Evolutionary conservation across 2,888 invertebrate species (phyloP).

Genomic region (Synanthedon myopaeformis): DNA sequence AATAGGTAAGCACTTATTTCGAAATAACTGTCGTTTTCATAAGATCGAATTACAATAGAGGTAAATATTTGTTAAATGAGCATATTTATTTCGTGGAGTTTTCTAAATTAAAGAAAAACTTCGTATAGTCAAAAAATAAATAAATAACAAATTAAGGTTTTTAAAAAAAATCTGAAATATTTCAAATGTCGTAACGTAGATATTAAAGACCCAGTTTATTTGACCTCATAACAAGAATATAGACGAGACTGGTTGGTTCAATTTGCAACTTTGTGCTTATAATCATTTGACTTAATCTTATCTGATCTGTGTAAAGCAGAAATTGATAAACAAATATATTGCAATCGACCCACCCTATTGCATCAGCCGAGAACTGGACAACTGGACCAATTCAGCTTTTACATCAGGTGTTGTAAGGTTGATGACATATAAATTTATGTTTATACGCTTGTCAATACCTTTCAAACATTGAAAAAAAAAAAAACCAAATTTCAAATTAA

Average conservation of each 20-base stretch:
- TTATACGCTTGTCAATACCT: no score
- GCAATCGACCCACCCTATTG: constrained; percentile 49
- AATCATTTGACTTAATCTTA: constrained; percentile 22
- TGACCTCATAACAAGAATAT: neutral
- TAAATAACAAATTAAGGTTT: no score
- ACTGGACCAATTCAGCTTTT: constrained; percentile 39
- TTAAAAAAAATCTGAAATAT: neutral
- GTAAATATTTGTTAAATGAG: no score
- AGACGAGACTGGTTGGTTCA: constrained; percentile 4
- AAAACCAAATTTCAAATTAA: no score
- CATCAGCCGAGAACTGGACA: constrained; percentile 54
- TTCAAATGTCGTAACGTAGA: neutral
- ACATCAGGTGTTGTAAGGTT: constrained; percentile 11
- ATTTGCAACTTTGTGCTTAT: constrained; percentile 24
- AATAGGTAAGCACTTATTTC: no score
- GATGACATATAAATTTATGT: no score
- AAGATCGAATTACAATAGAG: no score
- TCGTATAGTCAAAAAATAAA: no score
- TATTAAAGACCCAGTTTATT: neutral
- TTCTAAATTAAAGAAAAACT: neutral
- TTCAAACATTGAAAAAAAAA: no score
- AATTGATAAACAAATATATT: constrained; percentile 37
- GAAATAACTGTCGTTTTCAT: no score
- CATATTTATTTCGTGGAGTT: neutral
- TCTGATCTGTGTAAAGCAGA: constrained; percentile 15